Conservation (phyloP, 2,113 vertebrate species). For the Gopherus evgoodei region DNA sequence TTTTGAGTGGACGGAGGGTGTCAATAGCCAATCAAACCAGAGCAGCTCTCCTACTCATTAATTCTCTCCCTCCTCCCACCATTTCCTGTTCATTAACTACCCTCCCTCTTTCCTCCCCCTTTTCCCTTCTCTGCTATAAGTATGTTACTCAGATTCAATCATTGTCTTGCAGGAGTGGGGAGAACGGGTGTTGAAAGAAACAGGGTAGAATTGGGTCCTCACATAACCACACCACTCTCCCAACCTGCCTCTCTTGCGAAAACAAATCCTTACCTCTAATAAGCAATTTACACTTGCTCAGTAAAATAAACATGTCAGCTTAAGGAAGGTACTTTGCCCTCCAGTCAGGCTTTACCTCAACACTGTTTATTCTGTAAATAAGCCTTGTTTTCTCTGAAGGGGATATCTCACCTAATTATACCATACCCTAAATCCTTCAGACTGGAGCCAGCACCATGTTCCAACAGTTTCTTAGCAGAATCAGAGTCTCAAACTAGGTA, state of each 20-base stretch:
- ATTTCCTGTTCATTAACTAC: slow-evolving; percentile 24
- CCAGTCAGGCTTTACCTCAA: slow-evolving; percentile 56
- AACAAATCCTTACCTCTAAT: slow-evolving; percentile 22
- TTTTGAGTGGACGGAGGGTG: neutral
- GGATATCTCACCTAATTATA: neutral
- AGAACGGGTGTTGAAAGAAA: slow-evolving; percentile 38
- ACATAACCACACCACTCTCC: neutral
- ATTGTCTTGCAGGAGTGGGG: neutral
- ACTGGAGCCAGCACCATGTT: slow-evolving; percentile 10
- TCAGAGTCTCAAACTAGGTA: accelerated
- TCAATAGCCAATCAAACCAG: slow-evolving; percentile 25
- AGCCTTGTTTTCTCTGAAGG: slow-evolving; percentile 6
- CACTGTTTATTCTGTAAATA: slow-evolving; percentile 45
- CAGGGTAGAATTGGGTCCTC: neutral
- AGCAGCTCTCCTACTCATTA: neutral
- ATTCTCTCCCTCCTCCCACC: neutral
- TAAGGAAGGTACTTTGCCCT: slow-evolving; percentile 63
- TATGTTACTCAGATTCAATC: neutral
- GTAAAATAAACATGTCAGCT: slow-evolving; percentile 44
- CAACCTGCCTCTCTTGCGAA: neutral
- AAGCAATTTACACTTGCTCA: slow-evolving; percentile 38
- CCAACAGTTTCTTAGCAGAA: neutral
- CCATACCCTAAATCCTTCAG: neutral
- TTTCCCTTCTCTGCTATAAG: neutral
- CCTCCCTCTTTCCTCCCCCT: neutral